Evolutionary conservation across 2,113 vertebrate species (phyloP).

Genomic region (Halichoerus grypus): DNA sequence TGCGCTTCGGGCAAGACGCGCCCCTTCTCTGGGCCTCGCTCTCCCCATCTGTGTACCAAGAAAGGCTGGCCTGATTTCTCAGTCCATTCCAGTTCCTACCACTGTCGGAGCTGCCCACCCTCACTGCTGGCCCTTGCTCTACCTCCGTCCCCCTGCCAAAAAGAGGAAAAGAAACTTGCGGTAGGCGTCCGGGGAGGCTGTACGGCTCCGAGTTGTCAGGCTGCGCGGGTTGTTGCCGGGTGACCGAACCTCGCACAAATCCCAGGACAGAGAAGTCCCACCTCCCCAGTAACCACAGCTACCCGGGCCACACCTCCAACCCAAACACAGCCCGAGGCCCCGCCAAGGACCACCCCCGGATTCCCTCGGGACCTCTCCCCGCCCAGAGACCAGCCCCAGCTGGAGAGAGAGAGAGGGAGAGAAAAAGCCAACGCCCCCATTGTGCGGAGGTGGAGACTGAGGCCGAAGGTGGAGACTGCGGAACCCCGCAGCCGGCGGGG

Average conservation of each 20-base stretch:
- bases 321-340: constrained; percentile 51
- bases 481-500: rapidly evolving
- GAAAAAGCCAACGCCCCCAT: constrained; percentile 54
- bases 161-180: constrained; percentile 75
- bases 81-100: not conserved
- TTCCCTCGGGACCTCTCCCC: not conserved
- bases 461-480: not conserved
- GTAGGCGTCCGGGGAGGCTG: constrained; percentile 14
- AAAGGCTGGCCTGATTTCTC: not conserved
- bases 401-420: not conserved
- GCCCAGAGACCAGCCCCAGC: not conserved
- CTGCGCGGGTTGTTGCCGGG: constrained; percentile 70
- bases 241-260: constrained; percentile 66
- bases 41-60: not conserved
- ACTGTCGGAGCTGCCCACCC: not conserved
- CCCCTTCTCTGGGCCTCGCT: constrained; percentile 28
- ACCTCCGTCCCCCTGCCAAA: not conserved
- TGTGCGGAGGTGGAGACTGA: constrained; percentile 74
- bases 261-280: constrained; percentile 50
- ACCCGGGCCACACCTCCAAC: constrained; percentile 61
- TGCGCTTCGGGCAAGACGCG: not conserved
- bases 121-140: not conserved
- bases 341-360: constrained; percentile 65
- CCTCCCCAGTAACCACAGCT: constrained; percentile 75
- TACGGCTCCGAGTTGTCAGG: not conserved